phyloP scores from a whole-genome alignment of 1,140 invertebrate species.

The Cyclina sinensis region DNA sequence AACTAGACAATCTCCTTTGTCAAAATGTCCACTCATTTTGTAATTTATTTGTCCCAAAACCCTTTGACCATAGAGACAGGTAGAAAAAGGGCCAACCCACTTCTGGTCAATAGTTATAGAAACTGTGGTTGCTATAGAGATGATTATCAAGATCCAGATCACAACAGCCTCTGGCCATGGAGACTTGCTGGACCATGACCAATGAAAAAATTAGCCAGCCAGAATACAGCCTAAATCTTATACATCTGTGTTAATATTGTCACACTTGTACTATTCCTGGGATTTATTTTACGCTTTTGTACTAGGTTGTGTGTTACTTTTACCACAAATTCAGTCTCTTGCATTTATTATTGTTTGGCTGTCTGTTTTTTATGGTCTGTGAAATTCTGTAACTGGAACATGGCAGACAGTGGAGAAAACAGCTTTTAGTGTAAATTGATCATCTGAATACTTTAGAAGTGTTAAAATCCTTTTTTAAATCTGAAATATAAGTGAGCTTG shows the following conservation, averaged over 20 bases:
- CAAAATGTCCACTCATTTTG: not conserved
- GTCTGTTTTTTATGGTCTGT: no score
- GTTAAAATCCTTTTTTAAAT: no score
- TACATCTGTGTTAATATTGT: conserved; percentile 13
- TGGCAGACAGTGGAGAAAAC: no score
- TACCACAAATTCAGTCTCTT: not conserved
- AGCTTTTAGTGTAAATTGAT: no score
- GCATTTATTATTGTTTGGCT: no score
- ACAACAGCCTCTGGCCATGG: not conserved
- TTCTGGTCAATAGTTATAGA: not conserved
- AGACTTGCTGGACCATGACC: conserved; percentile 16
- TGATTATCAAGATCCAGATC: not conserved
- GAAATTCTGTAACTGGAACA: no score
- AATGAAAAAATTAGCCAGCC: conserved; percentile 25
- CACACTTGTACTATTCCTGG: not conserved
- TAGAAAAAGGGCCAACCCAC: not conserved
- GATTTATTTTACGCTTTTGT: conserved; percentile 27
- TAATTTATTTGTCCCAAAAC: conserved; percentile 37
- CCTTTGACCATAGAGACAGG: conserved; percentile 26
- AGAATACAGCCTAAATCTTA: conserved; percentile 14
- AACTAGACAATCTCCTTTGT: conserved; percentile 49
- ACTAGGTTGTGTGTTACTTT: not conserved
- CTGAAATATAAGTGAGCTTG: no score
- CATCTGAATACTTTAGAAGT: no score
- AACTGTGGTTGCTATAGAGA: not conserved